Percentiles rank a stretch among this genome's conserved stretches.
These are phyloP conservation scores for Dissostichus mawsoni DNA, from an alignment of 2,113 vertebrate genomes.

Conservation along the genomic window DNA sequence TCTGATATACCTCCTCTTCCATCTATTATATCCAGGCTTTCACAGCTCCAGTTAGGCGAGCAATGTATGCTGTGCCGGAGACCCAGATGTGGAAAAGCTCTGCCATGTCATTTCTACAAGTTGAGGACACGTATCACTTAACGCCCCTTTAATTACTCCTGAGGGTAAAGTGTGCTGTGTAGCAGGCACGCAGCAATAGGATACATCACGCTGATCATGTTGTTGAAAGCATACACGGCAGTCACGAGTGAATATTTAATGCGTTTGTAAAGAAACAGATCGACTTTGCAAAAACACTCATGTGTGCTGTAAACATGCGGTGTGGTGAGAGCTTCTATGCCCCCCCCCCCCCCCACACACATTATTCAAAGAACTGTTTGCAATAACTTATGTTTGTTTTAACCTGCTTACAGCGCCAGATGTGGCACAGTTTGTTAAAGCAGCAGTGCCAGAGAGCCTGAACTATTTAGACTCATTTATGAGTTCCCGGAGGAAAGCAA, in stretches of 20 bases:
- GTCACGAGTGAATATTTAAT: constrained; percentile 40
- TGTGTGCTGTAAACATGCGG: constrained; percentile 48
- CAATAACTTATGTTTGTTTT: constrained; percentile 63
- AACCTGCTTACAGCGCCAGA: constrained; percentile 57
- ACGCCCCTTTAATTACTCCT: constrained; percentile 37
- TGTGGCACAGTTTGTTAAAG: constrained; percentile 55
- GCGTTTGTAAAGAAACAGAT: constrained; percentile 41
- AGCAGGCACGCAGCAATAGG: constrained; percentile 16
- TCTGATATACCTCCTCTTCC: not conserved
- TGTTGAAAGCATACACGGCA: constrained; percentile 40
- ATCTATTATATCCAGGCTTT: not conserved
- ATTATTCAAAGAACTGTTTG: constrained; percentile 48
- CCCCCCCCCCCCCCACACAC: constrained; percentile 13
- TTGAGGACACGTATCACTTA: constrained; percentile 47
- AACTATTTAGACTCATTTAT: constrained; percentile 50
- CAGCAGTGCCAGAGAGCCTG: constrained; percentile 28
- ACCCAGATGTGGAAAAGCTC: constrained; percentile 13
- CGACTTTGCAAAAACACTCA: constrained; percentile 35
- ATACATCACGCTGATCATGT: constrained; percentile 21
- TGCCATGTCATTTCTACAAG: constrained; percentile 39
- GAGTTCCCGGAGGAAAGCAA: constrained; percentile 37
- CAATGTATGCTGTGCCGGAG: not conserved
- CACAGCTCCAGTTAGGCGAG: not conserved
- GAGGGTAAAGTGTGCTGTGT: constrained; percentile 37
- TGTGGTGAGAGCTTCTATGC: constrained; percentile 12